Base-by-base conservation (phyloP, 2,113 vertebrate species). In the Bos indicus region DNA sequence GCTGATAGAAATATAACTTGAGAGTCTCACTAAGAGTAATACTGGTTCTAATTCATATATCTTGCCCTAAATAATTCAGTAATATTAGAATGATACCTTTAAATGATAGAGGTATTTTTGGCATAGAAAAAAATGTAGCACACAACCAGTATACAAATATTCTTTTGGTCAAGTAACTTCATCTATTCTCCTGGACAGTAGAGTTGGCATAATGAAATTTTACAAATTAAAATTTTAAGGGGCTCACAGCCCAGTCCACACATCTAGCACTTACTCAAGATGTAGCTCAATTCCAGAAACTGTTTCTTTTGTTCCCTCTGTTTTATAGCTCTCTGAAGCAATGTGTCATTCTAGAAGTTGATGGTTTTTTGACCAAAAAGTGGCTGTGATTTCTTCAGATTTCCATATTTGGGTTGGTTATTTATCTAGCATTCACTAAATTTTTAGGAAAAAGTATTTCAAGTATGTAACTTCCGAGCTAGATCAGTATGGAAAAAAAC, bases 131-230 rank as follows among this genome's bases (percentile, higher is more conserved):
- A 56, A 36, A 51, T 9, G 3, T 23, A 6, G 14, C 33, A 6
- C 6, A 16, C 3, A 62, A 6, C 2, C 62, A 82, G 1, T 9
- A n/a, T 19, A 6, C 2, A 14, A 56, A 2, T 23, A 4, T 4
- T 77, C 26, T 43, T 60, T 51, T 19, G 6, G n/a, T 89, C 54
- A 43, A 15, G 3, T 82, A 36, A 52, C 17, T 62, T 54, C 43
- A 78, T 30, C 46, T 36, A 30, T 83, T 92, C 5, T 97, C 40
- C 81, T 36, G 54, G 16, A 36, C 6, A 1, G 3, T 30, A 60
- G 1, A 14, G 56, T 48, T 7, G 19, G 33, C 36, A 89, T 16
- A 33, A 8, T 10, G 2, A 90, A 71, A 88, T 51, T 77, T 88
- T 82, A 28, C 57, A 88, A 77, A 85, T 33, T 23, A 67, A 82